These are phyloP conservation scores for Parotia lawesii DNA, from an alignment of 2,113 vertebrate genomes.

Conservation along the genomic window DNA sequence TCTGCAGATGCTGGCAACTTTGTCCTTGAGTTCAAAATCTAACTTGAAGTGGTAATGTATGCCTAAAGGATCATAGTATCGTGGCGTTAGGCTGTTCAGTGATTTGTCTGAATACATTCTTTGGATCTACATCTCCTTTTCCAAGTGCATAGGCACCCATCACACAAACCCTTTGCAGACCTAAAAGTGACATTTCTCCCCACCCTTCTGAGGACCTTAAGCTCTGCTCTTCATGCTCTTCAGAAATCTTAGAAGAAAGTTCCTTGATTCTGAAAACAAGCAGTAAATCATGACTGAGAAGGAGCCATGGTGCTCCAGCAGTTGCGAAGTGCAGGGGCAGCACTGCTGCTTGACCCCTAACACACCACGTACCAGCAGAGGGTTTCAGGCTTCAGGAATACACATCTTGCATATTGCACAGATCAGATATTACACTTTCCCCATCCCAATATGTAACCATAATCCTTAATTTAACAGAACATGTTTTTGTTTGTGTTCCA, in stretches of 20 bases:
- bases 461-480: background rate
- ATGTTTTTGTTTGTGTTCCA: background rate
- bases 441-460: fast-evolving
- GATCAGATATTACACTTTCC: background rate
- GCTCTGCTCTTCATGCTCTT: background rate
- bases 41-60: background rate
- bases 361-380: background rate
- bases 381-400: background rate
- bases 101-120: background rate
- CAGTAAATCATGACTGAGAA: background rate
- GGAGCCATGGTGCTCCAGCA: background rate
- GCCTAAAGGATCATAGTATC: background rate
- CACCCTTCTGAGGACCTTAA: background rate
- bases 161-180: background rate
- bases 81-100: background rate
- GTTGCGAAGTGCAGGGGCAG: background rate
- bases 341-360: background rate
- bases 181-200: background rate
- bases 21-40: background rate
- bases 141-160: background rate
- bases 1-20: background rate
- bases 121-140: background rate
- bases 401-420: background rate
- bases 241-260: background rate
- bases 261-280: background rate